A percentile compares a stretch with the other conserved stretches of the same genome.
Evolutionary conservation across 2,113 vertebrate genomes (phyloP).

Genomic region (Xiphorhynchus elegans): DNA sequence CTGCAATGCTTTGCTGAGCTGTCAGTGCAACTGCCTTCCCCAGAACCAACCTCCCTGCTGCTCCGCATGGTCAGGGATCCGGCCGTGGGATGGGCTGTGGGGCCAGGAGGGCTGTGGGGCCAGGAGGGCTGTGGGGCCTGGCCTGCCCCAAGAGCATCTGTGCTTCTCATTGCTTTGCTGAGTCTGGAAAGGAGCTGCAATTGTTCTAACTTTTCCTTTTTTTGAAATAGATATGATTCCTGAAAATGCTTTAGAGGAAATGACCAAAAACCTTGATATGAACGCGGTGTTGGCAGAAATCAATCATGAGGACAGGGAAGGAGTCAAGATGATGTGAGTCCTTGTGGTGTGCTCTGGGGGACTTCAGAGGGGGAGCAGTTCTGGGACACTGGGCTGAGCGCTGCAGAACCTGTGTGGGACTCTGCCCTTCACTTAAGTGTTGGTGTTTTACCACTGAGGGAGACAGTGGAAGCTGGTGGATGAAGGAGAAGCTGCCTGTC

Average conservation of each 20-base stretch:
- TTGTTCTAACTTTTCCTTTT: not conserved
- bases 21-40: not conserved
- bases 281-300: constrained; percentile 92
- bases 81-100: too few relatives aligned
- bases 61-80: not conserved
- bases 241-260: constrained; percentile 97
- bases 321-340: constrained; percentile 93
- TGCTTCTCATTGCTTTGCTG: not conserved
- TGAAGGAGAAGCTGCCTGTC: not conserved
- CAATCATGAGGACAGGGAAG: constrained; percentile 76
- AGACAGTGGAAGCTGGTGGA: not conserved
- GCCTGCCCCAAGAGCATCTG: not conserved
- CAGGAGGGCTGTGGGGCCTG: accelerated
- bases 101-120: not conserved
- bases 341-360: accelerated
- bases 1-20: not conserved
- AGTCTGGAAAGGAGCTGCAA: not conserved
- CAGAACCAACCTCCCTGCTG: not conserved
- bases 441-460: not conserved
- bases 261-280: constrained; percentile 97
- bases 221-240: constrained; percentile 89
- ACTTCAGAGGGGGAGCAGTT: not conserved
- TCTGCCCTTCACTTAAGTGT: not conserved
- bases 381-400: not conserved
- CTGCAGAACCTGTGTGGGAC: not conserved